Percentiles rank a stretch among this genome's conserved stretches.
phyloP scores from a whole-genome alignment of 2,888 invertebrate genomes.

The Yponomeuta plumbellus region DNA sequence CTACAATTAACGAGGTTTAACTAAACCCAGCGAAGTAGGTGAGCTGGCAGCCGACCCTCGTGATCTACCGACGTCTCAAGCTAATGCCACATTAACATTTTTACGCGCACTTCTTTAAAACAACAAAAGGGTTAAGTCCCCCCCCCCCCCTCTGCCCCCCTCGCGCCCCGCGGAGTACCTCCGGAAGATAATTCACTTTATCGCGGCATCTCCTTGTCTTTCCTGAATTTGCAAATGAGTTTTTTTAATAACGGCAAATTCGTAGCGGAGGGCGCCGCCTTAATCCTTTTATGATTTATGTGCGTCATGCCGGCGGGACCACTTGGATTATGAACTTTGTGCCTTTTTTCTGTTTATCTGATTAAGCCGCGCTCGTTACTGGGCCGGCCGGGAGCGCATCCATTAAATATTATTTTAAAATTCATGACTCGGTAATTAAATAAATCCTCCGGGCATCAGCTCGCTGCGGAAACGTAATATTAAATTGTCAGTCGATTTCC shows the following conservation, averaged over 20 bases:
- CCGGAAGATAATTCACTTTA: constrained; percentile 68
- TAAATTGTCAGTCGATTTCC: not conserved
- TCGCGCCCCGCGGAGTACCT: constrained; percentile 44
- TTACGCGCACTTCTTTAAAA: constrained; percentile 47
- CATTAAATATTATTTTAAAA: constrained; percentile 2
- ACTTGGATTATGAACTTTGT: constrained; percentile 46
- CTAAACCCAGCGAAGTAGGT: not conserved
- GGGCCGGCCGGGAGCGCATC: not conserved
- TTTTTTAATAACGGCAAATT: constrained; percentile 74
- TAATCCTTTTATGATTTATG: constrained; percentile 69
- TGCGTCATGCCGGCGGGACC: constrained; percentile 39
- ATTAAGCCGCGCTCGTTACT: constrained; percentile 27
- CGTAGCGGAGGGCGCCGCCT: constrained; percentile 45
- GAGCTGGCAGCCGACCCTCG: not conserved
- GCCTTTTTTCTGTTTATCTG: constrained; percentile 35
- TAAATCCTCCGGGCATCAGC: not conserved
- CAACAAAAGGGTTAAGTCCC: constrained; percentile 46
- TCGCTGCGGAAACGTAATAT: not conserved
- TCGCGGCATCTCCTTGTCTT: constrained; percentile 72
- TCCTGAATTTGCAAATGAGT: constrained; percentile 72
- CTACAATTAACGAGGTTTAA: not conserved
- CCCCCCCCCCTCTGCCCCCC: constrained; percentile 42
- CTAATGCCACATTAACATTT: constrained; percentile 46
- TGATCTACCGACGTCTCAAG: not conserved
- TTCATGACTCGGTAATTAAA: not conserved